Base-by-base conservation (phyloP, 1,140 invertebrate species). In the Zaprionus inermis region DNA sequence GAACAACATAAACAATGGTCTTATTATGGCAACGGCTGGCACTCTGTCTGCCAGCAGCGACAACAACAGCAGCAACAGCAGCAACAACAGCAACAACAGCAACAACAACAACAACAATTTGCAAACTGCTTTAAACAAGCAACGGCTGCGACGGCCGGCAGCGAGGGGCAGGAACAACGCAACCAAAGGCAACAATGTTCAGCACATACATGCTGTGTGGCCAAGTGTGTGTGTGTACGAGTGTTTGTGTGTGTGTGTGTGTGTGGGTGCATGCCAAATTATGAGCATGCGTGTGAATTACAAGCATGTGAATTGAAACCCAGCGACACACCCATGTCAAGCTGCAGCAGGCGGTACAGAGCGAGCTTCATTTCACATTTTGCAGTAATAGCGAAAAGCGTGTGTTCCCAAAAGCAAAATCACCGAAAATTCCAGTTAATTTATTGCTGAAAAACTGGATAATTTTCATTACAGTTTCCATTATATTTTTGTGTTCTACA, bases 1-100 rank as follows among this genome's bases (percentile, higher is more conserved):
- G 60, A 80, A 79, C 84, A 89, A 63, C 83, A 89, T 89, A 89
- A 89, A 88, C 83, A 89, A 89, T 89, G 77, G 56, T 66, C 79
- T 80, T 88, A 83, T 77, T 75, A 77, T 71, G 77, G 60, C 61
- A 72, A 78, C 70, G 76, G 70, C 74, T 63, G 66, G 61, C 67
- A 66, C 67, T 63, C 57, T 51, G 28, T 49, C 58, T 61, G 63
- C 66, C 38, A 16, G 41, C 64, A 18, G 34, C 2, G 60, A 46
- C 22, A 63, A 28, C 66, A 34, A 36, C 55, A 59, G 11, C 52
- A 54, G 30, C 28, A 66, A 49, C 44, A 59, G 22, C 59, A 57
- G 60, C 69, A 46, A 65, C 28, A 72, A 46, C 36, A 59, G 34
- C 58, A 28, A 28, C 41, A 24, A 11, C 49, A 60, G 7, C 46